A percentile compares a stretch with the other conserved stretches of the same genome.
Evolutionary conservation across 2,113 vertebrate genomes (phyloP).

Genomic region (Microtus oregoni): DNA sequence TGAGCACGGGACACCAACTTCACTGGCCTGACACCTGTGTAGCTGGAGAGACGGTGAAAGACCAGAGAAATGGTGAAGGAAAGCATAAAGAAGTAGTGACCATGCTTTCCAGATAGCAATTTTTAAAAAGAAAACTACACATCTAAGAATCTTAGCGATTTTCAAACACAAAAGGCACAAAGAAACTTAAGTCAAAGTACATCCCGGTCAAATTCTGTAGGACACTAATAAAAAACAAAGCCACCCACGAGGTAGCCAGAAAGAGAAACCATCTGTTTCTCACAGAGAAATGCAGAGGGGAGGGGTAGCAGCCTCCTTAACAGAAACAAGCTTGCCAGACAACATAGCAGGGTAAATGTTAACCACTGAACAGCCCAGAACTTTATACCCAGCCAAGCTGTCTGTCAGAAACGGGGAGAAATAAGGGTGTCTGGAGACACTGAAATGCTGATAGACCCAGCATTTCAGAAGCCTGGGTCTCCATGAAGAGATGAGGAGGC

Average conservation of each 20-base stretch:
- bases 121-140: not conserved
- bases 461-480: not conserved
- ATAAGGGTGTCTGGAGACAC: not conserved
- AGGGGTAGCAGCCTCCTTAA: not conserved
- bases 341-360: not conserved
- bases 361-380: not conserved
- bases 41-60: not conserved
- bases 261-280: not conserved
- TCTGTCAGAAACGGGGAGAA: not conserved
- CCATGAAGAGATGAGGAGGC: not conserved
- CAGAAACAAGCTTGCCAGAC: not conserved
- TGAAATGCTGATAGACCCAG: not conserved
- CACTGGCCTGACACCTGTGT: not conserved
- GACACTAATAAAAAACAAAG: not conserved
- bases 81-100: not conserved
- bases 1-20: not conserved
- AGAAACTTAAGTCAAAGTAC: not conserved
- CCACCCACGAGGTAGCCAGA: not conserved
- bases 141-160: too few relatives aligned
- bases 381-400: not conserved
- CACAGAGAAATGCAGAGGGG: not conserved
- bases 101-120: not conserved
- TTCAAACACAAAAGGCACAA: not conserved
- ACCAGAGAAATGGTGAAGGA: accelerated
- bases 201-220: not conserved